Base-by-base conservation (phyloP, 1,140 invertebrate genomes). In the Euwallacea fornicatus region DNA sequence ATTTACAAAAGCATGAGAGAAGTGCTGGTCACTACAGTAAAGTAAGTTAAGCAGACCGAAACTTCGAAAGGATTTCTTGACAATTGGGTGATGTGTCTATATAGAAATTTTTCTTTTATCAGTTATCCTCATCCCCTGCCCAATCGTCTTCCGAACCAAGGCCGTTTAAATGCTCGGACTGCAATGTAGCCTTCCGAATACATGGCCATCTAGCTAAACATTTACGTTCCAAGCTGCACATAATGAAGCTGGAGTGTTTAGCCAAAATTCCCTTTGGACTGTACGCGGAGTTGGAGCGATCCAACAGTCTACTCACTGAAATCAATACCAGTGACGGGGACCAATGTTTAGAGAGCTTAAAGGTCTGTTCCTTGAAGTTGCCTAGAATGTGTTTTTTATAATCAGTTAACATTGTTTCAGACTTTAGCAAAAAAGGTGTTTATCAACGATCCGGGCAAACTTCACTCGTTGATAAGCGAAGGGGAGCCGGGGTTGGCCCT, bases 201-300 rank as follows among this genome's bases (percentile, higher is more conserved):
- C 95, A 97, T 78, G 96, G 95, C 0, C 96, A 98, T 83, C 84
- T 99, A 74, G 94, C 96, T 0, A 98, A 98, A 83, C 97, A 99
- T 86, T 84, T 98, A 50, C 87, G 96, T 47, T 97, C 95, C 42
- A 98, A 98, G 85, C 93, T 95, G 88, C 97, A 99, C 80, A 96
- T 98, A 21, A 95, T 96, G 89, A 92, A 94, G 78, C 84, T 98
- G 50, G 96, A 98, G 82, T 95, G 93, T 81, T 82, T 96, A 42
- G 93, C 89, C 53, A 98, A 98, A 83, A 81, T 99, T 69, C 96
- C 96, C 0, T 96, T 96, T 79, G 96, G 96, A n/a, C 94, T 95
- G 42, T 98, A 95, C 80, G 95, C 95, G 33, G 95, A 97, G 83
- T 92, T 98, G 78, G 96, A 98, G 82, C 85, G 94, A 33, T 93